Percentiles rank a stretch among this genome's conserved stretches.
Evolutionary conservation across 2,888 invertebrate species (phyloP).

Genomic region (Pandemis cinnamomeana): DNA sequence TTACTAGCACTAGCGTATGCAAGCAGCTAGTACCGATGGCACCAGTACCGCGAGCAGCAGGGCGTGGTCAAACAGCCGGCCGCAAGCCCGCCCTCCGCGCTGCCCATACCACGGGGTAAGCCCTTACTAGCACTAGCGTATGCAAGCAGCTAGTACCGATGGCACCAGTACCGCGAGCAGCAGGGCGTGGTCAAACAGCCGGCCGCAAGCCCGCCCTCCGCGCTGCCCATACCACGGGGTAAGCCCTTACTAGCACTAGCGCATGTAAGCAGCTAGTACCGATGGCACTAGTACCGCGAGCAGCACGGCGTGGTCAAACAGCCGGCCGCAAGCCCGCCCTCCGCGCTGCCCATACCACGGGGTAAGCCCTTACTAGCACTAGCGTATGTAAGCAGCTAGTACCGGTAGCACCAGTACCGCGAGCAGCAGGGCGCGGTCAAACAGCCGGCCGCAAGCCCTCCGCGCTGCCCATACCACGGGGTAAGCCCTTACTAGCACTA

Average conservation of each 20-base stretch:
- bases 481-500: no score
- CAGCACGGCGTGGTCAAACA: slow-evolving; percentile 89
- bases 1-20: no score
- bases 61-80: slow-evolving; percentile 89
- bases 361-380: slow-evolving; percentile 53
- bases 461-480: no score
- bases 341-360: slow-evolving; percentile 65
- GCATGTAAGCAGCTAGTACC: slow-evolving; percentile 92
- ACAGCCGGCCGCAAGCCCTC: no score
- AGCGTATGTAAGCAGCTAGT: no score
- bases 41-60: slow-evolving; percentile 93
- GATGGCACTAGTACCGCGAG: slow-evolving; percentile 69
- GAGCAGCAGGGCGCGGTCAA: no score
- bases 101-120: slow-evolving; percentile 56
- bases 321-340: slow-evolving; percentile 57
- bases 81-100: slow-evolving; percentile 78
- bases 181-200: slow-evolving; percentile 90
- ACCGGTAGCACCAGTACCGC: no score
- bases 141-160: slow-evolving; percentile 92
- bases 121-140: no score
- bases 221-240: slow-evolving; percentile 69
- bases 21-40: slow-evolving; percentile 92
- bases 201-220: slow-evolving; percentile 80
- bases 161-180: slow-evolving; percentile 78
- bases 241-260: slow-evolving; percentile 38